Evolutionary conservation across 2,888 invertebrate species (phyloP).

Genomic region (Tromatobia lineatoria): DNA sequence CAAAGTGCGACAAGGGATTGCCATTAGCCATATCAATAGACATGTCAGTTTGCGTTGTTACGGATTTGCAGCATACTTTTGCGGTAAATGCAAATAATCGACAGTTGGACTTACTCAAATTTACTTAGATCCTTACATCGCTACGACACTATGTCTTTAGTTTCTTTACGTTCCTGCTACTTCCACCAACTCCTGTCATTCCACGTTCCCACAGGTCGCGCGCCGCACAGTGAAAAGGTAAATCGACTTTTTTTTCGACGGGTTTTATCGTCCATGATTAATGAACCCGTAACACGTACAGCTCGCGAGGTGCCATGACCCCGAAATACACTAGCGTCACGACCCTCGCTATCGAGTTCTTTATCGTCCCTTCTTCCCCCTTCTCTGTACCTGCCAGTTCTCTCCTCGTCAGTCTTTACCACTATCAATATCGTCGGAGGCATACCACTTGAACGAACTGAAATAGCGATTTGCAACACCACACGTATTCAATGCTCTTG

Average conservation of each 20-base stretch:
- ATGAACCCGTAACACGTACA: conserved; percentile 74
- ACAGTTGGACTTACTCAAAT: conserved; percentile 12
- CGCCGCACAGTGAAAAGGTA: conserved; percentile 74
- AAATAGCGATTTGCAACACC: not conserved
- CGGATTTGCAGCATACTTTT: conserved; percentile 39
- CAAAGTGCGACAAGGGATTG: conserved; percentile 35
- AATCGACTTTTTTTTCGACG: conserved; percentile 73
- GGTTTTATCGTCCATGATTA: conserved; percentile 81
- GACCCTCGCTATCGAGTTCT: conserved; percentile 11
- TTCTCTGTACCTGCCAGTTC: conserved; percentile 26
- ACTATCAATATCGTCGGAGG: conserved; percentile 19
- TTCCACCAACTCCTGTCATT: conserved; percentile 29
- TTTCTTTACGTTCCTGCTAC: conserved; percentile 15
- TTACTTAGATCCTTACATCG: conserved; percentile 34
- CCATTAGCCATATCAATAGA: conserved; percentile 35
- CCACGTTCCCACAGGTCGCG: conserved; percentile 30
- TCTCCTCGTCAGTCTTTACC: not conserved
- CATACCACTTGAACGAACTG: not conserved
- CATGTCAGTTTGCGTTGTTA: conserved; percentile 33
- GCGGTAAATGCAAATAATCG: conserved; percentile 1
- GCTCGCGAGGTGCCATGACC: conserved; percentile 38
- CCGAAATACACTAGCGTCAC: conserved; percentile 32
- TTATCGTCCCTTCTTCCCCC: conserved; percentile 14
- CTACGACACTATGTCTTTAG: not conserved
- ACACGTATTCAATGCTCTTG: not conserved